Conservation (phyloP, 2,888 invertebrate genomes). For the Drosophila nigritarsus region DNA sequence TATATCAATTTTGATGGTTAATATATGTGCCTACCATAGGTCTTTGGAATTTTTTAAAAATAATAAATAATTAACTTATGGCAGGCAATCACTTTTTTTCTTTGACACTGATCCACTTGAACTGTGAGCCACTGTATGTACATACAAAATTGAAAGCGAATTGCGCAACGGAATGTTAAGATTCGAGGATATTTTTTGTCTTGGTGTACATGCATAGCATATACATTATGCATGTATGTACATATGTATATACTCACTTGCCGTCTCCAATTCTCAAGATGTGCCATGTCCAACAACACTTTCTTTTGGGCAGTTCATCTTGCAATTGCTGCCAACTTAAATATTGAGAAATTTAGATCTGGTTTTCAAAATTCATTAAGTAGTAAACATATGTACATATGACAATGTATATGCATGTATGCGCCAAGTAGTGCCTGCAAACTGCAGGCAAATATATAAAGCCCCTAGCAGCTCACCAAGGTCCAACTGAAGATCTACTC, state of each 20-base stretch:
- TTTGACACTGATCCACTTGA: too few relatives aligned
- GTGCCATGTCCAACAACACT: background rate
- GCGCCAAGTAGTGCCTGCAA: slow-evolving; percentile 2
- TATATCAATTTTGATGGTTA: too few relatives aligned
- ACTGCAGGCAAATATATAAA: background rate
- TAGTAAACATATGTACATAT: slow-evolving; percentile 3
- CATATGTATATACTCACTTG: background rate
- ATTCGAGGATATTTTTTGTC: background rate
- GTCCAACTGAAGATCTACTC: background rate
- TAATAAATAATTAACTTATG: too few relatives aligned
- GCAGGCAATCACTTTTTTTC: too few relatives aligned
- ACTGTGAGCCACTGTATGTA: background rate
- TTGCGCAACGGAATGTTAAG: background rate
- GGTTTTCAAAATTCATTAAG: slow-evolving; percentile 58
- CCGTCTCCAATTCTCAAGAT: slow-evolving; percentile 11
- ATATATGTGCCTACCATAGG: too few relatives aligned
- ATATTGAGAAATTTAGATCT: slow-evolving; percentile 67
- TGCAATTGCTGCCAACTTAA: slow-evolving; percentile 7
- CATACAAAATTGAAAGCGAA: background rate
- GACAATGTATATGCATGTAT: slow-evolving; percentile 1
- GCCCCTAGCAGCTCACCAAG: slow-evolving; percentile 62
- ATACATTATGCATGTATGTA: background rate
- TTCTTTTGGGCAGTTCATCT: slow-evolving; percentile 12
- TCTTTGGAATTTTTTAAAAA: too few relatives aligned
- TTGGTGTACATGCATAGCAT: background rate